Evolutionary conservation across 2,797 vertebrate species (phyloP).

Genomic region (Pseudocheirus occidentalis): DNA sequence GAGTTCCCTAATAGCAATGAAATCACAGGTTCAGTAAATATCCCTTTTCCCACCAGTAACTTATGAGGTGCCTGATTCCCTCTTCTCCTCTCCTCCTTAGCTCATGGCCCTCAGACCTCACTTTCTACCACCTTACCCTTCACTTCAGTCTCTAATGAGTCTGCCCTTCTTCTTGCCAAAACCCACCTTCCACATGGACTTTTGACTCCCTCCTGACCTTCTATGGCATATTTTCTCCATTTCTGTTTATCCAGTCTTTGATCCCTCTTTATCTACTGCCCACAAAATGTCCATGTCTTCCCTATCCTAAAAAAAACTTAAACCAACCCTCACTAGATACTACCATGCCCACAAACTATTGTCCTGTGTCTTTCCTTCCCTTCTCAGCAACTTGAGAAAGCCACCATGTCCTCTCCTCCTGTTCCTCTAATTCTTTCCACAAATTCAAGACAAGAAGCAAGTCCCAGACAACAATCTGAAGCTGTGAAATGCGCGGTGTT

Average conservation of each 20-base stretch:
- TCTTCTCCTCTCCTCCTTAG: neutral
- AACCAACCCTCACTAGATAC: neutral
- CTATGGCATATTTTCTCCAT: neutral
- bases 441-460: neutral
- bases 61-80: neutral
- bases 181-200: neutral
- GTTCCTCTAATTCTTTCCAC: neutral
- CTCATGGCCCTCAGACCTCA: neutral
- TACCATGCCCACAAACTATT: neutral
- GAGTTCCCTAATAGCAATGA: neutral
- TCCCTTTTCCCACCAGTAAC: neutral
- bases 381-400: neutral
- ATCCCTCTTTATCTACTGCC: neutral
- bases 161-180: neutral
- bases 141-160: neutral
- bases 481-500: neutral
- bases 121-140: neutral
- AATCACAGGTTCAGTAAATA: neutral
- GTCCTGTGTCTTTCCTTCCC: neutral
- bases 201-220: neutral
- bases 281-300: neutral
- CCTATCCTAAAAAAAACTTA: neutral
- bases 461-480: neutral
- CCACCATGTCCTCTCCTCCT: neutral
- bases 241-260: neutral